Conservation (phyloP, 2,797 vertebrate genomes). For the Acanthornis magna region DNA sequence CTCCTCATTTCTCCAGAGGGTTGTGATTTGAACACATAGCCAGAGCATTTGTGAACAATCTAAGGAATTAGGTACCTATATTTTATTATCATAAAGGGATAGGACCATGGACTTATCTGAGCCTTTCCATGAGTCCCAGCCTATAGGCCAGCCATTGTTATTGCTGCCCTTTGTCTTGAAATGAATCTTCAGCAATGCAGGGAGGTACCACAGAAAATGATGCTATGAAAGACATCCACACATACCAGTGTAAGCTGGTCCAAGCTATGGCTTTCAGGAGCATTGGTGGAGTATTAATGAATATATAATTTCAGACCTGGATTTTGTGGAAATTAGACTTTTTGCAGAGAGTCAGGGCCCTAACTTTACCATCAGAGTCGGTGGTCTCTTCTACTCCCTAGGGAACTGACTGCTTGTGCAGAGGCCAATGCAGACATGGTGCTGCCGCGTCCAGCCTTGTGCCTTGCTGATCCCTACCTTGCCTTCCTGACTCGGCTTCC, state of each 20-base stretch:
- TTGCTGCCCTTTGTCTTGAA: neutral
- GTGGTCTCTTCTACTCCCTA: neutral
- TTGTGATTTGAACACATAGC: neutral
- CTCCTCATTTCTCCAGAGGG: neutral
- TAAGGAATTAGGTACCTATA: neutral
- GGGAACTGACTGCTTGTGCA: neutral
- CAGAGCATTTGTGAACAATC: neutral
- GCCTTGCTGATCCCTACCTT: neutral
- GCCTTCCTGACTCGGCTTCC: neutral
- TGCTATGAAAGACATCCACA: neutral
- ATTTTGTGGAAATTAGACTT: neutral
- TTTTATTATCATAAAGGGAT: neutral
- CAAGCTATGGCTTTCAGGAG: neutral
- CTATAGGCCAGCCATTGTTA: neutral
- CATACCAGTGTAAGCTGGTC: neutral
- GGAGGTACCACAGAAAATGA: neutral
- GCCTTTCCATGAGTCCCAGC: neutral
- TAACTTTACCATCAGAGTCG: neutral
- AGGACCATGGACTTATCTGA: neutral
- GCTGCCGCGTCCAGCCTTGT: neutral
- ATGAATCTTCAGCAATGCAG: neutral
- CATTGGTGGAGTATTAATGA: neutral
- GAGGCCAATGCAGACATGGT: neutral
- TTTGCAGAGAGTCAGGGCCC: neutral
- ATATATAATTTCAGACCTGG: neutral